A percentile compares a stretch with the other conserved stretches of the same genome.
These are phyloP conservation scores for Callopanchax toddi DNA, from an alignment of 2,113 vertebrate genomes.

Conservation along the genomic window DNA sequence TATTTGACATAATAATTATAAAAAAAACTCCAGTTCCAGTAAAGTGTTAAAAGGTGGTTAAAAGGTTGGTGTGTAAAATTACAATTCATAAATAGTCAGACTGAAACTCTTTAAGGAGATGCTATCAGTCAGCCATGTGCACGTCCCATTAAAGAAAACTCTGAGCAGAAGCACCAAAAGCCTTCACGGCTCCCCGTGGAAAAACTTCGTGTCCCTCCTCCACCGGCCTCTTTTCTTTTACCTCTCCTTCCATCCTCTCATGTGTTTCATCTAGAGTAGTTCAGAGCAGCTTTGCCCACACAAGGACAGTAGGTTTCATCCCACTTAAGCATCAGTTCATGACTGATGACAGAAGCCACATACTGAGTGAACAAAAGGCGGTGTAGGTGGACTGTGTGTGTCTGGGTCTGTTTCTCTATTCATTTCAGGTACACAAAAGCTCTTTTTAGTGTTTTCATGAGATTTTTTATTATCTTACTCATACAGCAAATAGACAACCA, in stretches of 20 bases:
- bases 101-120: slow-evolving; percentile 27
- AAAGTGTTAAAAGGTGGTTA: too few species aligned
- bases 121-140: neutral
- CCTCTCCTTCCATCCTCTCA: neutral
- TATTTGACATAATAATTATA: too few species aligned
- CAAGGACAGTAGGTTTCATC: slow-evolving; percentile 58
- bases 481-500: slow-evolving; percentile 10
- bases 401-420: slow-evolving; percentile 21
- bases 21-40: too few species aligned
- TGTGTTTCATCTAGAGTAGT: slow-evolving; percentile 30
- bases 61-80: neutral
- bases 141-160: slow-evolving; percentile 22
- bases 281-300: slow-evolving; percentile 58
- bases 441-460: slow-evolving; percentile 22
- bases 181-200: slow-evolving; percentile 37
- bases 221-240: slow-evolving; percentile 14
- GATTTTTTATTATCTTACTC: slow-evolving; percentile 11
- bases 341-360: slow-evolving; percentile 52
- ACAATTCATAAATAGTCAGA: neutral
- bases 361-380: slow-evolving; percentile 41
- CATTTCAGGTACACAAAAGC: slow-evolving; percentile 55
- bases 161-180: slow-evolving; percentile 21
- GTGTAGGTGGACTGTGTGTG: slow-evolving; percentile 54
- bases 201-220: slow-evolving; percentile 44
- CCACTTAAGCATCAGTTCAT: slow-evolving; percentile 62